phyloP scores from a whole-genome alignment of 2,888 invertebrate species.

The Plusia festucae region DNA sequence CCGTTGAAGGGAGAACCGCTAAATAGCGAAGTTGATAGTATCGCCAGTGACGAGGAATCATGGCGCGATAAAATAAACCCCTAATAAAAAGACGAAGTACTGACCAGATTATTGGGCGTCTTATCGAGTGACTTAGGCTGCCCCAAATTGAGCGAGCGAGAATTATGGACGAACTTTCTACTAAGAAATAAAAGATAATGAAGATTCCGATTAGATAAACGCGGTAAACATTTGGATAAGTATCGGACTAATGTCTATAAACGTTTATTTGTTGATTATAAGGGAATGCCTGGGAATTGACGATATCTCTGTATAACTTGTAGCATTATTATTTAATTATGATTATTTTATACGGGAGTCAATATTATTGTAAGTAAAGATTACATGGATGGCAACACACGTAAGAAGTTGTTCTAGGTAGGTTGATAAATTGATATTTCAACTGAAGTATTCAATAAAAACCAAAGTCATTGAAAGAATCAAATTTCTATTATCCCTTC shows the following conservation, averaged over 20 bases:
- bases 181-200: slow-evolving; percentile 84
- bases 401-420: too few relatives aligned
- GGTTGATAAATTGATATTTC: neutral
- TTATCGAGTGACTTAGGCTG: slow-evolving; percentile 82
- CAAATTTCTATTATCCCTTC: slow-evolving; percentile 64
- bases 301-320: slow-evolving; percentile 7
- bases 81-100: slow-evolving; percentile 82
- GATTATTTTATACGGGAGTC: too few relatives aligned
- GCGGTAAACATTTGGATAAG: slow-evolving; percentile 73
- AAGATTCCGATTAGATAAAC: slow-evolving; percentile 83
- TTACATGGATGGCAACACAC: neutral
- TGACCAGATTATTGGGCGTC: slow-evolving; percentile 82
- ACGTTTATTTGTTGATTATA: slow-evolving; percentile 36
- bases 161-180: slow-evolving; percentile 86
- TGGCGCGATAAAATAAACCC: slow-evolving; percentile 79
- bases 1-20: slow-evolving; percentile 67
- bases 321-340: neutral
- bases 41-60: slow-evolving; percentile 78
- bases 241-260: slow-evolving; percentile 47
- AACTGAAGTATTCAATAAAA: slow-evolving; percentile 34
- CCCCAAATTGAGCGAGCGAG: slow-evolving; percentile 85
- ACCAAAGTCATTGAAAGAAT: slow-evolving; percentile 32
- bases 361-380: neutral
- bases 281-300: slow-evolving; percentile 13
- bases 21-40: slow-evolving; percentile 77